Conservation (phyloP, 2,113 vertebrate species). For the Narcine bancroftii region DNA sequence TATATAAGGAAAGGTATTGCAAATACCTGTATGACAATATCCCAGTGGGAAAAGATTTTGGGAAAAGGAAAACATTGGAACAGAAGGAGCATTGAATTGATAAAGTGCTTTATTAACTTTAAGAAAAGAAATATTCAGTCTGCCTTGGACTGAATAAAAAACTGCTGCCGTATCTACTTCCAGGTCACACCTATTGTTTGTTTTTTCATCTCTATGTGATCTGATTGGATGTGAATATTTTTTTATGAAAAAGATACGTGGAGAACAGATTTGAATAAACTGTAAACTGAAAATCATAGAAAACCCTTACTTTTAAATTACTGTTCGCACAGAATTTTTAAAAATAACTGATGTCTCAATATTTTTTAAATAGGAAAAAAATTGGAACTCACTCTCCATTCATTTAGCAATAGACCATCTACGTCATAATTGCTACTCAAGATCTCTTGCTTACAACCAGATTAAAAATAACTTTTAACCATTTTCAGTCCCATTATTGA, state of each 20-base stretch:
- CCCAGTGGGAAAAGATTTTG: neutral
- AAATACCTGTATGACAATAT: neutral
- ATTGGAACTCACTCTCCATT: neutral
- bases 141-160: neutral
- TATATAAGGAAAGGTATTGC: neutral
- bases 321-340: neutral
- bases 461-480: neutral
- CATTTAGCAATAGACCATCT: neutral
- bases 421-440: neutral
- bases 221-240: neutral
- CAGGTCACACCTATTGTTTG: neutral
- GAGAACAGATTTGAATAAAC: constrained; percentile 1
- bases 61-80: neutral
- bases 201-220: neutral
- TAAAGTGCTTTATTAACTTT: neutral
- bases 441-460: neutral
- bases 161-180: neutral
- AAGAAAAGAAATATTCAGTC: neutral
- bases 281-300: neutral
- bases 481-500: neutral
- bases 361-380: neutral
- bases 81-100: neutral
- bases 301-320: neutral
- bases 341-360: neutral
- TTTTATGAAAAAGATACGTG: neutral